A percentile compares a stretch with the other conserved stretches of the same genome.
phyloP scores from a whole-genome alignment of 1,140 invertebrate species.

The Penaeus vannamei region DNA sequence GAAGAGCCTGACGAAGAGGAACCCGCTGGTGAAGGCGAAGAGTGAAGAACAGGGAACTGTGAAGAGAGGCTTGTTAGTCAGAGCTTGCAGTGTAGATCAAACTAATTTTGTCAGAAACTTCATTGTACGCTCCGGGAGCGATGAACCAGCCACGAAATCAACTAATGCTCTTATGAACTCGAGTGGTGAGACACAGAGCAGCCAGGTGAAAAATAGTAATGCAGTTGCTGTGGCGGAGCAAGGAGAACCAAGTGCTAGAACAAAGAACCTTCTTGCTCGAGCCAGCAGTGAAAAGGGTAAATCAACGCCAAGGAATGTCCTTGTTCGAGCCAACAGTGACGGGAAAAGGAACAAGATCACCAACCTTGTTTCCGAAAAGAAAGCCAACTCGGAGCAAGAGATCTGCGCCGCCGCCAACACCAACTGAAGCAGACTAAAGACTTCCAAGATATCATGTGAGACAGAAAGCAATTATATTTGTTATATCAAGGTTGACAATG shows the following conservation, averaged over 20 bases:
- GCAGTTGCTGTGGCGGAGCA: not conserved
- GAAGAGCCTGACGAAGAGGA: conserved; percentile 40
- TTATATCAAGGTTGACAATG: too few species aligned
- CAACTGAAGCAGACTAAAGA: too few species aligned
- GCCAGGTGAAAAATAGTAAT: too few species aligned
- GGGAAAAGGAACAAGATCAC: conserved; percentile 37
- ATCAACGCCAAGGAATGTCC: not conserved
- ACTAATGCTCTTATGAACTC: too few species aligned
- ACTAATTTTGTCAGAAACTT: not conserved
- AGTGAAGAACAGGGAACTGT: conserved; percentile 56
- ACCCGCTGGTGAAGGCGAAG: conserved; percentile 47
- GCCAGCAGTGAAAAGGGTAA: conserved; percentile 49
- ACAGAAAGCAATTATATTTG: too few species aligned
- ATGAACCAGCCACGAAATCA: not conserved
- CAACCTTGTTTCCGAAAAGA: not conserved
- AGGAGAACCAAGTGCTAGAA: not conserved
- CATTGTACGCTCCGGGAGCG: not conserved
- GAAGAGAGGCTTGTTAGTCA: conserved; percentile 32
- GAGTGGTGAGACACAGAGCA: too few species aligned
- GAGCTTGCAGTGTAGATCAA: conserved; percentile 55
- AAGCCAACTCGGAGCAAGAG: not conserved
- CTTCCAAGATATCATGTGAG: too few species aligned
- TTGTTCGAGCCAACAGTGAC: conserved; percentile 48
- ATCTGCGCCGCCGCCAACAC: not conserved
- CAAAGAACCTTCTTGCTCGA: conserved; percentile 41